phyloP scores from a whole-genome alignment of 2,797 vertebrate genomes.

The Myotis vivesi region DNA sequence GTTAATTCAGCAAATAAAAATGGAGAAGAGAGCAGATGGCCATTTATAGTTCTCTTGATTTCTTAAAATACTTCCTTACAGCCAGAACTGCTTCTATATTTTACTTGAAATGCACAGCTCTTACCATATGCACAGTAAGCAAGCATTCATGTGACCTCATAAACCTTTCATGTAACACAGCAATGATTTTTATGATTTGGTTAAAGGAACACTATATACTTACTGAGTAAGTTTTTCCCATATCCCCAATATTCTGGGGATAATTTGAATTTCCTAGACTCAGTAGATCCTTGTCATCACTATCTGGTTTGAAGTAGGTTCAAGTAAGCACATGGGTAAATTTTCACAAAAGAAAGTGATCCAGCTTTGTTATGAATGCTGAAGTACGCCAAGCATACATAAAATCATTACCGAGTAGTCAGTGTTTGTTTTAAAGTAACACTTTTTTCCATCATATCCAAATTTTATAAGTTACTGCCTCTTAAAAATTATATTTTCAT shows the following conservation, averaged over 20 bases:
- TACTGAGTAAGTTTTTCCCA: slow-evolving; percentile 69
- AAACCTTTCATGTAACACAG: slow-evolving; percentile 76
- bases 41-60: slow-evolving; percentile 82
- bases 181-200: slow-evolving; percentile 79
- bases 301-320: slow-evolving; percentile 51
- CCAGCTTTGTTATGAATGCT: slow-evolving; percentile 47
- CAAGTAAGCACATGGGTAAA: slow-evolving; percentile 59
- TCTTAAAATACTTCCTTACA: slow-evolving; percentile 82
- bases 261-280: slow-evolving; percentile 70
- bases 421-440: slow-evolving; percentile 33
- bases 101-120: slow-evolving; percentile 81
- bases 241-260: slow-evolving; percentile 54
- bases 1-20: slow-evolving; percentile 84
- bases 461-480: neutral
- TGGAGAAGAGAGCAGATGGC: slow-evolving; percentile 82
- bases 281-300: slow-evolving; percentile 58
- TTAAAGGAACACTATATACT: slow-evolving; percentile 63
- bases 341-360: slow-evolving; percentile 53
- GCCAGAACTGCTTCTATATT: slow-evolving; percentile 78
- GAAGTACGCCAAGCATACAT: neutral
- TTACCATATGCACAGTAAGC: slow-evolving; percentile 81
- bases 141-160: slow-evolving; percentile 79
- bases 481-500: neutral
- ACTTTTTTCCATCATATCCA: neutral
- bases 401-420: slow-evolving; percentile 27